Conservation (phyloP, 2,797 vertebrate species). For the Mus spretus region DNA sequence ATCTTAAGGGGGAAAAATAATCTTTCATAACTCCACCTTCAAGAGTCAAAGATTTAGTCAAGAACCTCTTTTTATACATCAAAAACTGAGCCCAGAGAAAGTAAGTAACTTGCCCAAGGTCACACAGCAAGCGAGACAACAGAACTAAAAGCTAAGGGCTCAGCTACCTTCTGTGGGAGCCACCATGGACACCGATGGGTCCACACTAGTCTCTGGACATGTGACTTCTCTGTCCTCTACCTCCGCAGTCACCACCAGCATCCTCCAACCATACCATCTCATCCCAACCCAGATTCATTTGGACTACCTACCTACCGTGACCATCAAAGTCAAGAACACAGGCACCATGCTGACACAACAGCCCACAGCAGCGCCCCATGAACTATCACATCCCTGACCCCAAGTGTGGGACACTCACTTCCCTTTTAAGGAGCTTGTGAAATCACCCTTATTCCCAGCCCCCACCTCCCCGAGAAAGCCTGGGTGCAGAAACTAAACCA, state of each 20-base stretch:
- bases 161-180: not conserved
- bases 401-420: not conserved
- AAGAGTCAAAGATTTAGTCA: conserved; percentile 17
- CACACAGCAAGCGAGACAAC: conserved; percentile 55
- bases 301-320: too few relatives aligned
- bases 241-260: not conserved
- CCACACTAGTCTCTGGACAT: not conserved
- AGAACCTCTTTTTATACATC: conserved; percentile 33
- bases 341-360: not conserved
- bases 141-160: conserved; percentile 30
- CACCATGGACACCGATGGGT: not conserved
- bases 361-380: not conserved
- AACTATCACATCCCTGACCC: not conserved
- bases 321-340: not conserved
- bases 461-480: not conserved
- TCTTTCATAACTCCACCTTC: conserved; percentile 16
- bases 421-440: not conserved
- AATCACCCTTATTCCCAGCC: not conserved
- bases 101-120: conserved; percentile 51
- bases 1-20: not conserved
- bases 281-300: not conserved
- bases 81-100: conserved; percentile 44
- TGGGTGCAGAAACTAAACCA: not conserved
- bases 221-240: not conserved
- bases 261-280: not conserved